Evolutionary conservation across 2,888 invertebrate species (phyloP), one percentile per base, ranked within the genome.

Genomic region (Tineola bisselliella): DNA sequence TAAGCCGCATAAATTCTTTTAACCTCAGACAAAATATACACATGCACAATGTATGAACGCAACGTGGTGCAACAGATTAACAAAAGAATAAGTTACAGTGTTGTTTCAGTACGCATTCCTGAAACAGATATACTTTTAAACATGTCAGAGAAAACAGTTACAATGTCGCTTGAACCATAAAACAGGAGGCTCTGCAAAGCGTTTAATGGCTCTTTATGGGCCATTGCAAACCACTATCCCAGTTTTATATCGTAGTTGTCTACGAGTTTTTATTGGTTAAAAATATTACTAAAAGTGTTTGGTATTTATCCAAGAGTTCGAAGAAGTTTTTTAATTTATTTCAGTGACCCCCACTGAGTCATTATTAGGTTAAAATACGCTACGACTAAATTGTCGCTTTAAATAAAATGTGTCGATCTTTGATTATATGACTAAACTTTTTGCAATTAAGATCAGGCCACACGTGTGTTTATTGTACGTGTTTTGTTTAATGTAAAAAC

Each of bases 171-270:
- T 13, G 73, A 69, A 68, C 72, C 69, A 68, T 80, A 74, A 76
- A 79, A 69, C 71, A 52, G 44, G 56, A 70, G 69, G 71, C 70
- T 70, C 72, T 73, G 73, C 75, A 73, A 76, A 76, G 70, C 75
- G 74, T 79, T 79, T 80, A 81, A 81, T 75, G 74, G 70, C 72
- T 65, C 74, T 82, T 83, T 81, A 83, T 78, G 75, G 74, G 68
- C 78, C 73, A 76, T 80, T 75, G 72, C 75, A 69, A 75, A 72
- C 68, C 68, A 33, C 59, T 60, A 48, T 44, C 30, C 59, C 13
- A 30, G 67, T 70, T 81, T 79, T 81, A 78, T 71, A 70, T 69
- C 67, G 66, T 70, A 71, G 70, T 73, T 76, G 74, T 74, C 74
- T 69, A 70, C 70, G 65, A 64, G 63, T 68, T 48, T 76, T 77